A percentile compares a stretch with the other conserved stretches of the same genome.
phyloP scores from a whole-genome alignment of 2,797 vertebrate species.

The Caiman crocodilus region DNA sequence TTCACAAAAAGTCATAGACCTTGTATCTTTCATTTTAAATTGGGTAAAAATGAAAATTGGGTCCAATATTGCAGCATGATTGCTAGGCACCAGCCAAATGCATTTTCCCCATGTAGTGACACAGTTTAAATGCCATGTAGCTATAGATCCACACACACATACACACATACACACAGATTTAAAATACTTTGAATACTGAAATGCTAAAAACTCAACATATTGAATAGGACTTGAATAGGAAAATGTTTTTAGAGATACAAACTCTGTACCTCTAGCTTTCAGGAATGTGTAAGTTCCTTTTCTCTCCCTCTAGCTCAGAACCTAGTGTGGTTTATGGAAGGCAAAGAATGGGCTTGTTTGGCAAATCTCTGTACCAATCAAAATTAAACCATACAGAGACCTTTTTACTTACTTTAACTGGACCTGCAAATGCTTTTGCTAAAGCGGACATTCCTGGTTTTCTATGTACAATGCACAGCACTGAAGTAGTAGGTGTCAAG shows the following conservation, averaged over 20 bases:
- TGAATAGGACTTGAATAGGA: neutral
- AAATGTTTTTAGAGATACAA: neutral
- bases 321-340: neutral
- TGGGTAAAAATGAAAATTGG: neutral
- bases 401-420: neutral
- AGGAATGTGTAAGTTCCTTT: neutral
- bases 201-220: neutral
- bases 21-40: neutral
- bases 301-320: neutral
- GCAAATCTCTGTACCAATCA: neutral
- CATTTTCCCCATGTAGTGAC: neutral
- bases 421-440: neutral
- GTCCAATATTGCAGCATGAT: neutral
- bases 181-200: neutral
- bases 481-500: neutral
- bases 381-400: neutral
- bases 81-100: neutral
- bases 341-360: neutral
- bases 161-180: neutral
- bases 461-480: neutral
- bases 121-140: neutral
- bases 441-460: neutral
- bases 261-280: neutral
- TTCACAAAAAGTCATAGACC: no score
- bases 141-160: neutral